phyloP scores from a whole-genome alignment of 2,797 vertebrate genomes.

The Tokudaia muenninki region DNA sequence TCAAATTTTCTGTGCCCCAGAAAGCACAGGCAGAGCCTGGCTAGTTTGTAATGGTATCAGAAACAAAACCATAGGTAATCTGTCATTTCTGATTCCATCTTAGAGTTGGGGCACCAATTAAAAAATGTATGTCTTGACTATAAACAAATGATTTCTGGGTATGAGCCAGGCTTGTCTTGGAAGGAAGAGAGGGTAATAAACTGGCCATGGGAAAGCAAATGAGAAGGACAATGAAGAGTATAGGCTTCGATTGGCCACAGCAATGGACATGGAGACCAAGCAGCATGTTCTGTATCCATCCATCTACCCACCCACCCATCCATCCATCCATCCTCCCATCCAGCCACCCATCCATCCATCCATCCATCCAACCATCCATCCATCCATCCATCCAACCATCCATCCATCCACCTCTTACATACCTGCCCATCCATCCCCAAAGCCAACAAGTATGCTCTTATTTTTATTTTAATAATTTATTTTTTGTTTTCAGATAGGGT shows the following conservation, averaged over 20 bases:
- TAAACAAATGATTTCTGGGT: conserved; percentile 8
- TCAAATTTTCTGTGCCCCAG: not conserved
- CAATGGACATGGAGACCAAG: not conserved
- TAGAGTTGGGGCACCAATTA: not conserved
- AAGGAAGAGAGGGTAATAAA: not conserved
- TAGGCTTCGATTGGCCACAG: not conserved
- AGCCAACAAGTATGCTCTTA: not conserved
- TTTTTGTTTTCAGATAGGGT: not conserved
- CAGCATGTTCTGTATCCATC: not conserved
- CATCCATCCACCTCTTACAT: not conserved
- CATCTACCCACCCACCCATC: not conserved
- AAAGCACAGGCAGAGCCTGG: not conserved
- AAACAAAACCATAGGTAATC: conserved; percentile 9
- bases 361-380: not conserved
- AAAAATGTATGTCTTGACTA: conserved; percentile 52
- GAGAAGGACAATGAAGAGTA: not conserved
- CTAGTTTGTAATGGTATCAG: conserved; percentile 24
- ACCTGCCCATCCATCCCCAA: not conserved
- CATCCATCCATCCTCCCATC: not conserved
- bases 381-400: not conserved
- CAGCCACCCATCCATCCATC: not conserved
- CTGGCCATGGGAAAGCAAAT: not conserved
- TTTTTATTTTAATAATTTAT: not conserved
- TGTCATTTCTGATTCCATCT: conserved; percentile 52
- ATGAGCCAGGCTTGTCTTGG: conserved; percentile 29